phyloP scores from a whole-genome alignment of 2,888 invertebrate species.

The Chrysomela aeneicollis region DNA sequence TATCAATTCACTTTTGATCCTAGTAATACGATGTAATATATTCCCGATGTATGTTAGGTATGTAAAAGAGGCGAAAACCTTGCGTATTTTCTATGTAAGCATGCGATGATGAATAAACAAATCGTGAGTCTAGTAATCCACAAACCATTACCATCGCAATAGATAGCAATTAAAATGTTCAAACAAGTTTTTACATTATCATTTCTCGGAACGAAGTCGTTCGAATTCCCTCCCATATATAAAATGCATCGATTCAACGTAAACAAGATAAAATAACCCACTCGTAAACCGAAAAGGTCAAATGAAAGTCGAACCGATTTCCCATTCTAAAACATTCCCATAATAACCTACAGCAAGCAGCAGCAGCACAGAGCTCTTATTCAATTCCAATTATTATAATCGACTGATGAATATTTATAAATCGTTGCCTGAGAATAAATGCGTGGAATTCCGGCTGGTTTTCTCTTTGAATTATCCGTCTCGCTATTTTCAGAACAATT shows the following conservation, averaged over 20 bases:
- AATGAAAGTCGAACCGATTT: slow-evolving; percentile 1
- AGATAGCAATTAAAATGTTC: no score
- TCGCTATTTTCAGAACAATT: neutral
- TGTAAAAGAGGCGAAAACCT: no score
- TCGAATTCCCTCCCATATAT: neutral
- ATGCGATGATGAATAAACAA: no score
- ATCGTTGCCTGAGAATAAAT: neutral
- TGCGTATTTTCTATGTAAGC: no score
- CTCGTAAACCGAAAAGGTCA: neutral
- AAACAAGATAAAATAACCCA: neutral
- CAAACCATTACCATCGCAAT: no score
- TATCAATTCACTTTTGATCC: no score
- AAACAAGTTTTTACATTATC: no score
- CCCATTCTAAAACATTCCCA: slow-evolving; percentile 3
- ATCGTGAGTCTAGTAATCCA: no score
- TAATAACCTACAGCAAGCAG: neutral
- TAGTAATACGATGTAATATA: no score
- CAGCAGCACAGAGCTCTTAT: neutral
- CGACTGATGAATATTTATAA: slow-evolving; percentile 1
- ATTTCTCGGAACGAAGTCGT: neutral
- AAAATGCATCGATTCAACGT: neutral
- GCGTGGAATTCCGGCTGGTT: neutral
- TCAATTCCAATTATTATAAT: slow-evolving; percentile 1
- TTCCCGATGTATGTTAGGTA: no score
- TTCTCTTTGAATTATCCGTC: neutral